Conservation (phyloP, 1,140 invertebrate species). For the Zaprionus lachaisei region DNA sequence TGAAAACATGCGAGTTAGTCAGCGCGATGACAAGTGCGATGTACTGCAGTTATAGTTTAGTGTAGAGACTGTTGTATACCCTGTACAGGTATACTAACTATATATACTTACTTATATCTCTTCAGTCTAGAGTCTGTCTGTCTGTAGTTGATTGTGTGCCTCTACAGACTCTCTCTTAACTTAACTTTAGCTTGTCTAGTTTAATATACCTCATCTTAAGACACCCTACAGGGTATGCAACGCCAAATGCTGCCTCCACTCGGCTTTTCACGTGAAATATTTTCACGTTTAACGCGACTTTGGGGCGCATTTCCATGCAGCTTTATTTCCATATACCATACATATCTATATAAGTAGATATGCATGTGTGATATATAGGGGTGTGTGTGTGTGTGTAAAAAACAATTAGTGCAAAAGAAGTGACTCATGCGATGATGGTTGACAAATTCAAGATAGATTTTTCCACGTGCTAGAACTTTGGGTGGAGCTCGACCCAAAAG, state of each 20-base stretch:
- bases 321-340: conserved; percentile 53
- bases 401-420: conserved; percentile 73
- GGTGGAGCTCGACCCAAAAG: neutral
- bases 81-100: too few species aligned
- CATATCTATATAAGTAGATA: conserved; percentile 6
- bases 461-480: conserved; percentile 58
- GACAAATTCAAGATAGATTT: conserved; percentile 59
- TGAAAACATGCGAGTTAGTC: neutral
- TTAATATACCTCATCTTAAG: neutral
- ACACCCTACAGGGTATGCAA: conserved; percentile 4
- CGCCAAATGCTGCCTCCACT: neutral
- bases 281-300: conserved; percentile 61
- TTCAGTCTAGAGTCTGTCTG: too few species aligned
- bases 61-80: too few species aligned
- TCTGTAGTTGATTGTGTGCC: too few species aligned
- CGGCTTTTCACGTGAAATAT: conserved; percentile 51
- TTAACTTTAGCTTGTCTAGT: neutral
- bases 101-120: too few species aligned
- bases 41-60: too few species aligned
- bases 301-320: conserved; percentile 42
- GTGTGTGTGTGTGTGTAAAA: conserved; percentile 45
- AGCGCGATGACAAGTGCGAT: neutral
- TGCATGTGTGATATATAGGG: neutral
- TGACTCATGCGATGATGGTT: conserved; percentile 64
- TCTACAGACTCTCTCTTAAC: too few species aligned